A percentile compares a stretch with the other conserved stretches of the same genome.
Evolutionary conservation across 2,888 invertebrate genomes (phyloP).

Genomic region (Gryllus longicercus): DNA sequence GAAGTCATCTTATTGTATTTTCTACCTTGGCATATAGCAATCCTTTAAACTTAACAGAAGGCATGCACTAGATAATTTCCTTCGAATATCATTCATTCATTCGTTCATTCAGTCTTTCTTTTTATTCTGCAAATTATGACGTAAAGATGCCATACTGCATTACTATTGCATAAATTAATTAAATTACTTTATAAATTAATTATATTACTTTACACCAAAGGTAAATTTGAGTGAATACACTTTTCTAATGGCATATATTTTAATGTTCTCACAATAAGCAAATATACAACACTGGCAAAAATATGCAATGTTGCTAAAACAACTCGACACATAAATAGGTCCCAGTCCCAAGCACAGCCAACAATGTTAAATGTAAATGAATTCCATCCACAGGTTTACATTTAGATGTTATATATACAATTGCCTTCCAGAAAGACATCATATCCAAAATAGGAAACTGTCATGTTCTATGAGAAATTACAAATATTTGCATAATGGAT

Average conservation of each 20-base stretch:
- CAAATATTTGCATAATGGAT: neutral
- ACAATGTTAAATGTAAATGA: neutral
- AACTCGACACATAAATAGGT: neutral
- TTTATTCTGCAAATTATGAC: no score
- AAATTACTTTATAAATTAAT: no score
- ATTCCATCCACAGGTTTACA: neutral
- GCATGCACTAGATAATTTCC: no score
- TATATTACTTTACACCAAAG: no score
- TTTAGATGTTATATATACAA: neutral
- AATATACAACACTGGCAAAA: neutral
- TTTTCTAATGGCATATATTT: neutral
- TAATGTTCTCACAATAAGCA: conserved; percentile 1
- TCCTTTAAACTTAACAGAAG: no score
- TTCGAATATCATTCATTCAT: no score
- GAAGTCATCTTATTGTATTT: no score
- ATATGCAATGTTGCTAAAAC: neutral
- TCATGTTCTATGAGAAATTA: neutral
- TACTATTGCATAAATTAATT: no score
- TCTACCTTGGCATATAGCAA: no score
- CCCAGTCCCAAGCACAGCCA: conserved; percentile 17
- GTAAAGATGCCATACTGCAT: no score
- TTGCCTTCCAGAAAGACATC: neutral
- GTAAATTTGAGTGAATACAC: neutral
- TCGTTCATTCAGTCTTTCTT: no score
- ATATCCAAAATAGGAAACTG: neutral